Conservation (phyloP, 1,140 invertebrate genomes). For the Trichonephila inaurata region DNA sequence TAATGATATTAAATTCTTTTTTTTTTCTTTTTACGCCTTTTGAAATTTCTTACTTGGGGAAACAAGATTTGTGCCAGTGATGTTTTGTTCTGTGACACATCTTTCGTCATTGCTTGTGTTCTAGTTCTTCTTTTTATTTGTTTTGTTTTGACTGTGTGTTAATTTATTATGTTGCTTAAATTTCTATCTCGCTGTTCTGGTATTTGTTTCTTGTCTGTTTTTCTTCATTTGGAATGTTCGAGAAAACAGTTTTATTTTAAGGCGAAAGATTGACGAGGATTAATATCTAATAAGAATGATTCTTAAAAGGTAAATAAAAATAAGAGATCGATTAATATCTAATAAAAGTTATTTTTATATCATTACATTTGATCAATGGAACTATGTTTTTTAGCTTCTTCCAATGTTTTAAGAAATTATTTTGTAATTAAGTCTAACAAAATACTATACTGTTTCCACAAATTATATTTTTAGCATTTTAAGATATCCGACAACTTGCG, state of each 20-base stretch:
- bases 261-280: not conserved
- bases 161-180: slow-evolving; percentile 1
- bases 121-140: not conserved
- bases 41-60: not conserved
- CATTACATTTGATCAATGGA: too few species aligned
- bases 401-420: too few species aligned
- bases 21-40: not conserved
- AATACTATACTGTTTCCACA: too few species aligned
- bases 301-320: too few species aligned
- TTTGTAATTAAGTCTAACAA: too few species aligned
- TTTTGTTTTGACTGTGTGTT: not conserved
- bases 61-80: not conserved
- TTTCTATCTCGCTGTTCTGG: not conserved
- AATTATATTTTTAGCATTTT: too few species aligned
- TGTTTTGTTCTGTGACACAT: not conserved
- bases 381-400: too few species aligned
- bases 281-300: too few species aligned
- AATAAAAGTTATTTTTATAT: too few species aligned
- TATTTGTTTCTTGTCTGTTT: not conserved
- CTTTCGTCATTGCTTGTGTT: not conserved
- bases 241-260: not conserved
- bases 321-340: too few species aligned
- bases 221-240: not conserved
- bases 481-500: too few species aligned
- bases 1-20: slow-evolving; percentile 33